Base-by-base conservation (phyloP, 1,140 invertebrate genomes). In the Magallana ariakensis region DNA sequence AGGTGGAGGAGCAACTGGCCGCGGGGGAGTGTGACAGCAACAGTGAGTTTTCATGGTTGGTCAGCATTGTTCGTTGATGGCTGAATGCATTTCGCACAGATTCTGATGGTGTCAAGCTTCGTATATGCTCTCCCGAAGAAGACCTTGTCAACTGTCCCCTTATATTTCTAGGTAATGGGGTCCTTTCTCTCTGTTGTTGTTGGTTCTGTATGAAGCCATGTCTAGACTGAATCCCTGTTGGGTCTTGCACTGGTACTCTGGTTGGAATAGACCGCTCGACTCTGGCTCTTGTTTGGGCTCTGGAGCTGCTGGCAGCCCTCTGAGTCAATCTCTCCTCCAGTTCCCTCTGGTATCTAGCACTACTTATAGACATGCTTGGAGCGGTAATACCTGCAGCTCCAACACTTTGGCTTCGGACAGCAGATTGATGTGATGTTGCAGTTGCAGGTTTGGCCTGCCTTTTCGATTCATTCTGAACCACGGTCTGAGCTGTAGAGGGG, bases 261-360 rank as follows among this genome's bases (percentile, higher is more conserved):
- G 19, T 70, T 19, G 62, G 62, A 19, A 19, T 11, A 1, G 62
- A 22, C 0, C 22, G 62, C 62, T 70, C 62, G 2, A 19, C 19
- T 70, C 62, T 75, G 13, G 66, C 33, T 75, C 22, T 75, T 75
- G 66, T 13, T 26, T 75, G 22, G 9, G 66, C 22, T 26, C 22
- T 22, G 22, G 66, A 22, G 10, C 3, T 75, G 33, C 66, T 26
- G 3, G 66, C 22, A 33, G 22, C 22, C 33, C 66, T 75, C 1
- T 75, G 66, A 26, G 66, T 10, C 22, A 75, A 13, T 26, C 66
- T 75, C 26, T 75, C 66, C 15, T 11, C 66, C 22, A 75, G 15
- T 26, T 75, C 66, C 15, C 66, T 75, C 22, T 75, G 66, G 33
- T 75, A 75, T 13, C 66, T 75, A 33, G 66, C 22, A 33, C 66